Conservation (phyloP, 2,797 vertebrate species). For the Mormyrus hasselquistii region DNA sequence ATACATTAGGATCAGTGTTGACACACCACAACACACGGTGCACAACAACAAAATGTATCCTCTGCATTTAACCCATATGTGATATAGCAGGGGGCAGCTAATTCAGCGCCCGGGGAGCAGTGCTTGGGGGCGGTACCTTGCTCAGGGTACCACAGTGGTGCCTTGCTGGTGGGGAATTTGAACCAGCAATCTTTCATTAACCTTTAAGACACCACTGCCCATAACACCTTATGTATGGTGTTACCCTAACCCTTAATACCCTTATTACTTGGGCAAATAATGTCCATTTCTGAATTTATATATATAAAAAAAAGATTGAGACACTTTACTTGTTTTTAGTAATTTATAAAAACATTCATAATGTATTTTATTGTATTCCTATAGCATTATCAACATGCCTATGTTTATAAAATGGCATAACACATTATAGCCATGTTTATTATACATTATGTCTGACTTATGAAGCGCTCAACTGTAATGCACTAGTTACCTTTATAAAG, state of each 20-base stretch:
- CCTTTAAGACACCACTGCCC: neutral
- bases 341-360: too few species aligned
- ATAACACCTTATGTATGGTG: neutral
- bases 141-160: neutral
- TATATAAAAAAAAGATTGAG: too few species aligned
- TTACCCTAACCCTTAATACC: neutral
- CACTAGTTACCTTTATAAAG: neutral
- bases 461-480: neutral
- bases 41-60: neutral
- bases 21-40: too few species aligned
- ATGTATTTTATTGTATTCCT: too few species aligned
- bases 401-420: neutral
- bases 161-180: neutral
- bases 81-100: too few species aligned
- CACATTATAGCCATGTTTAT: neutral
- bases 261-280: neutral
- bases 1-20: too few species aligned
- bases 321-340: too few species aligned
- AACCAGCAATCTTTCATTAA: neutral
- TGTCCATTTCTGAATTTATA: neutral
- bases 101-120: too few species aligned
- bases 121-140: too few species aligned
- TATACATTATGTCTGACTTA: neutral
- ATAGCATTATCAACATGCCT: neutral
- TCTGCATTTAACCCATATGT: neutral